Conservation (phyloP, 2,888 invertebrate species). For the Patella depressa region DNA sequence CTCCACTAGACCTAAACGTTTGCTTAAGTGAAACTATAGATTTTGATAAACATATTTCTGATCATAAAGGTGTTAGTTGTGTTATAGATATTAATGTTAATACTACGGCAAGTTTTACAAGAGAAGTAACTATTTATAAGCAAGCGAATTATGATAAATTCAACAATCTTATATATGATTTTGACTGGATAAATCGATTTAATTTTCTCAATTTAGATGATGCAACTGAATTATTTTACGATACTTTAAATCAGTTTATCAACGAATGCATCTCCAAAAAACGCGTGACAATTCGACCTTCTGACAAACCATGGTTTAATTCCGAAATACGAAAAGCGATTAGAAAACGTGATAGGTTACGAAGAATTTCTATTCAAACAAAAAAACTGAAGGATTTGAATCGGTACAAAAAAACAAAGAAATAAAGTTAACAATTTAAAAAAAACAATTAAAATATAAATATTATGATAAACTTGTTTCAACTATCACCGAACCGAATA, state of each 20-base stretch:
- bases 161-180: background rate
- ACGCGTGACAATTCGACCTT: background rate
- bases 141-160: background rate
- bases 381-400: background rate
- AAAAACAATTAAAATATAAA: too few species aligned
- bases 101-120: background rate
- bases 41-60: background rate
- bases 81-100: too few species aligned
- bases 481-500: background rate
- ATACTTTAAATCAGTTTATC: background rate
- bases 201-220: background rate
- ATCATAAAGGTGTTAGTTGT: background rate
- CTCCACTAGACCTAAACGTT: background rate
- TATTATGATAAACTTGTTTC: background rate
- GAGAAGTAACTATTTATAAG: background rate
- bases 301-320: background rate
- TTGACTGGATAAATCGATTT: background rate
- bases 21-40: background rate
- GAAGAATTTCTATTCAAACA: background rate
- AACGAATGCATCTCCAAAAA: background rate
- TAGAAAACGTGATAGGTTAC: background rate
- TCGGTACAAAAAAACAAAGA: background rate
- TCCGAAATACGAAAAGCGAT: background rate
- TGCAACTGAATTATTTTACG: background rate
- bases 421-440: conserved; percentile 3